Percentiles rank a stretch among this genome's conserved stretches.
phyloP scores from a whole-genome alignment of 2,888 invertebrate genomes.

The Zeuzera pyrina region DNA sequence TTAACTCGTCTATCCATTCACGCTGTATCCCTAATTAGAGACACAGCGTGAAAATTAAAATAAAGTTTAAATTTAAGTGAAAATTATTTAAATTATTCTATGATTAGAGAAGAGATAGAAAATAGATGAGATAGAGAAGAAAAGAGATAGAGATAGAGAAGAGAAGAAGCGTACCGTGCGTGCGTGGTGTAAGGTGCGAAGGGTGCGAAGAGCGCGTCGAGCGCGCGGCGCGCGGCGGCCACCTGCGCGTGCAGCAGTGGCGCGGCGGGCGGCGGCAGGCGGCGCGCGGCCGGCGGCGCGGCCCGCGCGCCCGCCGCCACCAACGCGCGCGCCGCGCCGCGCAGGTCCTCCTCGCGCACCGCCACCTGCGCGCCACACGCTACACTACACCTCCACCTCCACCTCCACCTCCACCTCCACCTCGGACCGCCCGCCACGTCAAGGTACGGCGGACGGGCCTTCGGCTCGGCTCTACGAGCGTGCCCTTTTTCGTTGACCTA shows the following conservation, averaged over 20 bases:
- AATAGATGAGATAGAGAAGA: background rate
- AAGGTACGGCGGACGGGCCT: too few species aligned
- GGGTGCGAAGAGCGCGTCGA: slow-evolving; percentile 14
- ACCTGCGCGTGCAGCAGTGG: slow-evolving; percentile 41
- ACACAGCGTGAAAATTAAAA: too few species aligned
- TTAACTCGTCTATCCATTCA: too few species aligned
- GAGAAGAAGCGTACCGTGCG: background rate
- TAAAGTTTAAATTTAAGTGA: too few species aligned
- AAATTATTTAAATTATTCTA: too few species aligned
- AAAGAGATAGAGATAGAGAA: background rate
- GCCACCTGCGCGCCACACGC: slow-evolving; percentile 47
- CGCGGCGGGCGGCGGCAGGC: slow-evolving; percentile 31
- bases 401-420: too few species aligned
- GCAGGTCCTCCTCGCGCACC: slow-evolving; percentile 42
- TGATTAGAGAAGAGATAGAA: too few species aligned
- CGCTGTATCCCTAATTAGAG: too few species aligned
- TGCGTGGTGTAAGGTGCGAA: background rate
- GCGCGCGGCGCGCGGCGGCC: slow-evolving; percentile 26
- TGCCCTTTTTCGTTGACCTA: too few species aligned
- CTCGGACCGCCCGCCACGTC: too few species aligned
- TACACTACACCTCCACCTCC: background rate
- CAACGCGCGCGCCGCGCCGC: slow-evolving; percentile 44
- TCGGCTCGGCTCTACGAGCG: too few species aligned
- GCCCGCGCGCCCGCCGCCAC: slow-evolving; percentile 55
- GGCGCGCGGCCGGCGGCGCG: slow-evolving; percentile 38